These are phyloP conservation scores for Apteryx mantelli DNA, from an alignment of 2,113 vertebrate species.

Conservation along the genomic window DNA sequence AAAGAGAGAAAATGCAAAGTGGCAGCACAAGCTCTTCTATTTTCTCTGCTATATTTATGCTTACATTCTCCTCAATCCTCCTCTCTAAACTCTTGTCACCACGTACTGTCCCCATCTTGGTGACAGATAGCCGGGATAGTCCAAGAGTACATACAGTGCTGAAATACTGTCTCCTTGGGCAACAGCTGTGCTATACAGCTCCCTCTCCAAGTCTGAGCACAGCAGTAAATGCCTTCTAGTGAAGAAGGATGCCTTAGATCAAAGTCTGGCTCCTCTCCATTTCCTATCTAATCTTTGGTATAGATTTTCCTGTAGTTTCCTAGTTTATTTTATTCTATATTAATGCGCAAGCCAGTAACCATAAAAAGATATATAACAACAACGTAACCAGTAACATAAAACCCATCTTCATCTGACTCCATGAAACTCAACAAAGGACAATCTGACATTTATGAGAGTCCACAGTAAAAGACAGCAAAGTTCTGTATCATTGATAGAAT, in stretches of 20 bases:
- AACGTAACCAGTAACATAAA: neutral
- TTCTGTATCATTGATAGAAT: neutral
- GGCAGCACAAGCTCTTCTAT: neutral
- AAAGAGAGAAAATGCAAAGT: neutral
- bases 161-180: neutral
- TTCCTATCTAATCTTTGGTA: neutral
- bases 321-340: conserved; percentile 20
- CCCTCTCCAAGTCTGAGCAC: neutral
- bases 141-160: neutral
- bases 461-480: neutral
- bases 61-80: neutral
- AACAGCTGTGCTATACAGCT: neutral
- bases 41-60: neutral
- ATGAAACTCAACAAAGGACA: neutral
- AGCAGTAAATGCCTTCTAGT: neutral
- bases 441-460: neutral
- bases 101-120: neutral
- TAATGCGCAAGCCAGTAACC: neutral
- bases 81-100: neutral
- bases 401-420: neutral
- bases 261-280: neutral
- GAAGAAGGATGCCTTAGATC: neutral
- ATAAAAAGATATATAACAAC: neutral
- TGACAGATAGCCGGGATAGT: neutral
- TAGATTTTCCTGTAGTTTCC: neutral